These are phyloP conservation scores for Gnatocerus cornutus DNA, from an alignment of 2,888 invertebrate genomes.

Conservation along the genomic window DNA sequence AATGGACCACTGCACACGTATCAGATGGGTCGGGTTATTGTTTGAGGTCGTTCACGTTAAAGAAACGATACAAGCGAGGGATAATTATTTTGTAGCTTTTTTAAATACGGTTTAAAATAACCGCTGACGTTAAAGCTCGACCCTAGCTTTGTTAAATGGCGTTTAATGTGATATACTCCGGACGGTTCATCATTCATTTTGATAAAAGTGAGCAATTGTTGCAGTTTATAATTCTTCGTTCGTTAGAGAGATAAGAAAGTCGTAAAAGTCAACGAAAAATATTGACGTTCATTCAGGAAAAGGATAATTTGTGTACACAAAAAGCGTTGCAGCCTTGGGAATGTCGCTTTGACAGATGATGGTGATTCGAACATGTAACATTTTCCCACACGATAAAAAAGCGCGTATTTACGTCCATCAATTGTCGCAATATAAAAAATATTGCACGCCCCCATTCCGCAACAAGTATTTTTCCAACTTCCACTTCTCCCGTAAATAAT, in stretches of 20 bases:
- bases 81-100: constrained; percentile 35
- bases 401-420: no score
- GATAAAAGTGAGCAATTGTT: constrained; percentile 2
- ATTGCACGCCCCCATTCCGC: no score
- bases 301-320: no score
- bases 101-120: background rate
- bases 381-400: no score
- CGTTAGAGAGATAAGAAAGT: background rate
- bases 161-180: constrained; percentile 1
- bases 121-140: constrained; percentile 15
- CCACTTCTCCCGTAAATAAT: no score
- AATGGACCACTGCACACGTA: constrained; percentile 32
- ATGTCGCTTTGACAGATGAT: no score
- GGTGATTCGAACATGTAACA: no score
- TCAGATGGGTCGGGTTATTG: constrained; percentile 30
- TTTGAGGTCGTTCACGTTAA: constrained; percentile 13
- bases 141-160: constrained; percentile 13
- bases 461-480: no score
- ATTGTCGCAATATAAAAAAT: no score
- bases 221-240: no score
- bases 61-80: constrained; percentile 23
- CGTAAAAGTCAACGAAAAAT: background rate
- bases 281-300: no score
- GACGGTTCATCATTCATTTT: background rate
- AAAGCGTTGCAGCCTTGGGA: no score